Percentiles rank a stretch among this genome's conserved stretches.
phyloP scores from a whole-genome alignment of 2,888 invertebrate species.

The Sympetrum striolatum region DNA sequence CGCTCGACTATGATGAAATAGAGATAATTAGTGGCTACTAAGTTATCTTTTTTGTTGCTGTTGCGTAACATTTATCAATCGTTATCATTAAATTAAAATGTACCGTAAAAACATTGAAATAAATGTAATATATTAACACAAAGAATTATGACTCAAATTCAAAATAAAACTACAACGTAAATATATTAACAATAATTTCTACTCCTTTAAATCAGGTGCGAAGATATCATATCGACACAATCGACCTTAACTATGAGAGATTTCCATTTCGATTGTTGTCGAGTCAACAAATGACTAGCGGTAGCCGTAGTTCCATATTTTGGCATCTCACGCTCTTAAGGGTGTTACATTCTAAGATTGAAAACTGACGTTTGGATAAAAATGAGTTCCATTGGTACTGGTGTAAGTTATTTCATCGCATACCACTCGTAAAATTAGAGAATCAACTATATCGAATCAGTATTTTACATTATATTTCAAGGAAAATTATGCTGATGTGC shows the following conservation, averaged over 20 bases:
- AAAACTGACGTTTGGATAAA: conserved; percentile 52
- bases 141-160: too few relatives aligned
- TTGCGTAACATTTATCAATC: background rate
- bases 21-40: background rate
- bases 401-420: conserved; percentile 70
- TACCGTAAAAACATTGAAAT: too few relatives aligned
- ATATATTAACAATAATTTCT: too few relatives aligned
- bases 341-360: background rate
- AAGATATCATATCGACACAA: background rate
- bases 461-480: too few relatives aligned
- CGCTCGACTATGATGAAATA: background rate
- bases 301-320: background rate
- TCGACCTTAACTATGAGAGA: background rate
- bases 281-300: background rate
- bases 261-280: background rate
- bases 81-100: too few relatives aligned
- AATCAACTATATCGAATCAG: too few relatives aligned
- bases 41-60: background rate
- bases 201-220: background rate
- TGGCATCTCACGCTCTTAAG: conserved; percentile 10
- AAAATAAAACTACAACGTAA: too few relatives aligned
- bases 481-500: too few relatives aligned
- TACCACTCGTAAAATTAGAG: too few relatives aligned
- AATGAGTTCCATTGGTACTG: conserved; percentile 96
- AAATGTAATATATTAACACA: too few relatives aligned